A percentile compares a stretch with the other conserved stretches of the same genome.
phyloP scores from a whole-genome alignment of 1,140 invertebrate genomes.

The Panagrolaimus sp. region DNA sequence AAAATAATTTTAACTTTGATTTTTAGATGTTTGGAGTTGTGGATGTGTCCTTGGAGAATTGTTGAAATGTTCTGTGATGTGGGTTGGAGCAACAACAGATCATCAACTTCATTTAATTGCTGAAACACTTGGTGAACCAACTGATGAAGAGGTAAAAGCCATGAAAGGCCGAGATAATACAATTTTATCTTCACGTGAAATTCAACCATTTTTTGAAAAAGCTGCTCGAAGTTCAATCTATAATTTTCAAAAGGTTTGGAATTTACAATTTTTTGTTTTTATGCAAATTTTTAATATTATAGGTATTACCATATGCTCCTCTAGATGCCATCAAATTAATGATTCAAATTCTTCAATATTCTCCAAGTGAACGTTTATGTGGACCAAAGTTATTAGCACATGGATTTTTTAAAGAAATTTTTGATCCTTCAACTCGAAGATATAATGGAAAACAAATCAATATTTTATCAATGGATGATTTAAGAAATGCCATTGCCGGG shows the following conservation, averaged over 20 bases:
- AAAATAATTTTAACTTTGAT: too few relatives aligned
- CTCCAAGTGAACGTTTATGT: background rate
- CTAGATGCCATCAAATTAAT: background rate
- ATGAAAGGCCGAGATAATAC: background rate
- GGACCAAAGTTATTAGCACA: background rate
- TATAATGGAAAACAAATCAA: background rate
- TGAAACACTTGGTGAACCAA: background rate
- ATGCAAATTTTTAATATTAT: background rate
- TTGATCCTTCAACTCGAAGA: background rate
- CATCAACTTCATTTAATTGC: conserved; percentile 98
- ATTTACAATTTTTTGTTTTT: background rate
- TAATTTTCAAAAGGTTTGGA: background rate
- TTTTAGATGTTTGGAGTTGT: conserved; percentile 79
- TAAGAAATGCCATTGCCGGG: too few relatives aligned
- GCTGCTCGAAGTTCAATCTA: too few relatives aligned
- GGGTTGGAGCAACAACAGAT: conserved; percentile 93
- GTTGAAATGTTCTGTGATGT: conserved; percentile 82
- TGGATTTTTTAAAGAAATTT: background rate
- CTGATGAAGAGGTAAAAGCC: background rate
- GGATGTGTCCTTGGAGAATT: conserved; percentile 95
- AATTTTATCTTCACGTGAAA: background rate
- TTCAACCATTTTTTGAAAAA: too few relatives aligned
- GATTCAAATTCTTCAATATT: conserved; percentile 8
- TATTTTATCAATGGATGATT: too few relatives aligned
- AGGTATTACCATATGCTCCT: background rate